Evolutionary conservation across 2,797 vertebrate genomes (phyloP), one percentile per base, ranked within the genome.

Genomic region (Argya squamiceps): DNA sequence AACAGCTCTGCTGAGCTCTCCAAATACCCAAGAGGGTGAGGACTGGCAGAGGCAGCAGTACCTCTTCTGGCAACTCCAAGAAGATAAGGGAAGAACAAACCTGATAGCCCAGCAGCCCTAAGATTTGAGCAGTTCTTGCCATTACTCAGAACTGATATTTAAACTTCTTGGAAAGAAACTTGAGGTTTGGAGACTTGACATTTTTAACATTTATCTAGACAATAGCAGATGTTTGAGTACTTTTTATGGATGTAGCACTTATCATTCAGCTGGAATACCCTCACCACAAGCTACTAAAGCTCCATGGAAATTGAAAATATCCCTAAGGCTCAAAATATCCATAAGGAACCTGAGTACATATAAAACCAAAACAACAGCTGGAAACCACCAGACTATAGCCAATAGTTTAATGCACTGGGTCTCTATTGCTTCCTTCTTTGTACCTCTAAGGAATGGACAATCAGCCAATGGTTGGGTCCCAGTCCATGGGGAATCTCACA

Each of bases 331-430:
- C 34, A 65, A 71, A 84, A 37, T 41, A n/a, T 16, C 29, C 32
- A 1, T 23, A 60, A 68, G 12, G 36, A 69, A 52, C 12, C 27
- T 2, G 13, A 81, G 32, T 29, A 43, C 41, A 69, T 12, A 22
- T 27, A 27, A 62, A 27, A 27, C 10, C 36, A 55, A 30, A 65
- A 6, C 19, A 50, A 44, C 10, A 62, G 39, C 1, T 62, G 19
- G 44, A 89, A 85, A 43, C 16, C 60, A 83, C 16, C 32, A 41
- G 34, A 69, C 29, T 36, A 2, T 7, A 91, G 7, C 12, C 8
- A 34, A n/a, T 2, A 44, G 9, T 19, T 20, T 1, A 0, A 9
- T 34, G 43, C 12, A 29, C 30, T 74, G 16, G 6, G 0, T 34
- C 17, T 65, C 47, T 65, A 12, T 18, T 82, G 52, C n/a, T 11